A percentile compares a stretch with the other conserved stretches of the same genome.
These are phyloP conservation scores for Blastomussa wellsi DNA, from an alignment of 92 coral and sea anemone genomes.

Conservation along the genomic window DNA sequence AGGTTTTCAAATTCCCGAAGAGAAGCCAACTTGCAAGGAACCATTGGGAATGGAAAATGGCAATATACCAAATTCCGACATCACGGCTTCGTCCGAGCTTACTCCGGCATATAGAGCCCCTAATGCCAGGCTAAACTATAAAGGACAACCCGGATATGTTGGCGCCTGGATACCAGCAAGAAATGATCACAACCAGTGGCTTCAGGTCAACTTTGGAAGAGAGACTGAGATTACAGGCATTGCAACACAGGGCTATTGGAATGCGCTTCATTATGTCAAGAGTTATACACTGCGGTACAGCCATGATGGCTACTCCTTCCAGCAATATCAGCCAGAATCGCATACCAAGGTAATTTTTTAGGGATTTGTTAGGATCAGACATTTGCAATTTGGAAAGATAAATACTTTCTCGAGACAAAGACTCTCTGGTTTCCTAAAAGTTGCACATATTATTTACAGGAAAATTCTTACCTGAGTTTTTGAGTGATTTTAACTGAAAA, in stretches of 20 bases:
- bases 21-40: not conserved
- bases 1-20: slow-evolving; percentile 23
- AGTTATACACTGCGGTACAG: slow-evolving; percentile 6
- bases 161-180: slow-evolving; percentile 25
- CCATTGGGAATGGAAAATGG: slow-evolving; percentile 30
- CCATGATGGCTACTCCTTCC: not conserved
- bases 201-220: slow-evolving; percentile 39
- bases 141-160: not conserved
- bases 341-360: slow-evolving; percentile 13
- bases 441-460: not conserved
- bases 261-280: not conserved
- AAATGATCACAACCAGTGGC: slow-evolving; percentile 13
- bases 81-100: slow-evolving; percentile 18
- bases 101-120: not conserved
- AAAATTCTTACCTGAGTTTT: no score
- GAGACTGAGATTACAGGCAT: slow-evolving; percentile 26
- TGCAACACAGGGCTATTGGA: slow-evolving; percentile 28
- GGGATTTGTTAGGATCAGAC: not conserved
- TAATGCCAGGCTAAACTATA: slow-evolving; percentile 37
- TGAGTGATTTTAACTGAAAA: no score
- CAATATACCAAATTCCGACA: not conserved
- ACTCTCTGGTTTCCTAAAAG: no score
- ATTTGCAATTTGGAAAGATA: not conserved
- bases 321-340: slow-evolving; percentile 3
- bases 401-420: not conserved